Evolutionary conservation across 2,888 invertebrate genomes (phyloP), one percentile per base, ranked within the genome.

Genomic region (Lymantria dispar): DNA sequence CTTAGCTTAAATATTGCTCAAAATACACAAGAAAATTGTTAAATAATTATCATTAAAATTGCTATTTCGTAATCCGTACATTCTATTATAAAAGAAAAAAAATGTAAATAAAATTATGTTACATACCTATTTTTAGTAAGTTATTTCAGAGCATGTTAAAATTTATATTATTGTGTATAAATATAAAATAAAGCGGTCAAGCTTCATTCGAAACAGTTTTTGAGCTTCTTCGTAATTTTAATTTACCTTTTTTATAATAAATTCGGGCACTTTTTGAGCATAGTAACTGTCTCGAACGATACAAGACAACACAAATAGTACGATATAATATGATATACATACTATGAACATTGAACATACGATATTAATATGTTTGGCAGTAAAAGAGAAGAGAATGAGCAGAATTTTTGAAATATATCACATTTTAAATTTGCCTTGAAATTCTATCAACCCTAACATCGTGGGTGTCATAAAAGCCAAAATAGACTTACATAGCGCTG

Each of bases 401-500:
- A 58, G 45, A 51, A 56, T 48, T 61, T 58, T 47, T 7, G 13
- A 8, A 46, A 56, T 48, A 58, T 63, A 64, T 64, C 64, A 63
- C 63, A 63, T 64, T 63, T 58, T 45, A 64, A 49, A 51, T 53
- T 43, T 53, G 54, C 51, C 51, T 48, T 50, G 40, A 30, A 39
- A 50, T 60, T 39, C 45, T 8, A 22, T 45, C 56, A 22, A 22
- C 22, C 2, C 22, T 22, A 3, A 3, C 3, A 2, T 22, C 22
- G 22, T 22, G 22, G 22, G 5, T 22, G 22, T 22, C 5, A 5
- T 22, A 22, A 22, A 22, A 22, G 22, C 22, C 5, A 22, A 22
- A 22, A 22, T 22, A 22, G 22, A 22, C 22, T 5, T 22, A 22
- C 22, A 22, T 22, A 5, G 22, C 22, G 22, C 5, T 3, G 3